A percentile compares a stretch with the other conserved stretches of the same genome.
phyloP scores from a whole-genome alignment of 2,888 invertebrate species.

The Coelinius sp. region DNA sequence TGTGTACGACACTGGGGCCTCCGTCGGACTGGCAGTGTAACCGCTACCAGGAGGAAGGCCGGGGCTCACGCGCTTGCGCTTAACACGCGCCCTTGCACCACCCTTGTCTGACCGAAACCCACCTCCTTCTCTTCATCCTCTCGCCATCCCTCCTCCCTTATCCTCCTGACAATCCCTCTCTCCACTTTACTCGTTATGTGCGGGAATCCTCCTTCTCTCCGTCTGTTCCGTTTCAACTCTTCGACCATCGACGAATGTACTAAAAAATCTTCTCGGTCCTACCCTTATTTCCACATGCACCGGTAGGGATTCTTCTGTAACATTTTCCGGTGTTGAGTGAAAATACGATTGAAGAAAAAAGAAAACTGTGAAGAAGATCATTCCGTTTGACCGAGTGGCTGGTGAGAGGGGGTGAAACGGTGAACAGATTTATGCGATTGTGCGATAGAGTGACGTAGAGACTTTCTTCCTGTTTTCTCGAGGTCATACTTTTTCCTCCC shows the following conservation, averaged over 20 bases:
- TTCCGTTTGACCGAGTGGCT: not conserved
- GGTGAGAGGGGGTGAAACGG: not conserved
- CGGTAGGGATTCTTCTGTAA: not conserved
- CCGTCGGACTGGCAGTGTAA: constrained; percentile 56
- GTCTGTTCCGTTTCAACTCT: not conserved
- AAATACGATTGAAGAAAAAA: constrained; percentile 2
- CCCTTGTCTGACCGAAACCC: constrained; percentile 51
- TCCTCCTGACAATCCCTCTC: constrained; percentile 3
- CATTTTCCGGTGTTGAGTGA: constrained; percentile 1
- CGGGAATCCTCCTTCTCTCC: not conserved
- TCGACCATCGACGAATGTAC: constrained; percentile 12
- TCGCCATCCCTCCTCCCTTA: constrained; percentile 7
- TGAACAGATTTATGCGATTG: not conserved
- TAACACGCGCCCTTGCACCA: constrained; percentile 29
- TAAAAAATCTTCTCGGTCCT: not conserved
- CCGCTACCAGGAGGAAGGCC: constrained; percentile 41
- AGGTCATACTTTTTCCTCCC: constrained; percentile 12
- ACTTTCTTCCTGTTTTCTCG: constrained; percentile 9
- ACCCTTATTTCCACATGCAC: not conserved
- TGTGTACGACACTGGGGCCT: constrained; percentile 58
- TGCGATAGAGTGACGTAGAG: constrained; percentile 2
- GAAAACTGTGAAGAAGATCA: not conserved
- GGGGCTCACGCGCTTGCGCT: constrained; percentile 49
- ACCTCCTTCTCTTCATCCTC: constrained; percentile 39
- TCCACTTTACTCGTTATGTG: constrained; percentile 1